Base-by-base conservation (phyloP, 1,140 invertebrate species). In the Ceratina australensis region DNA sequence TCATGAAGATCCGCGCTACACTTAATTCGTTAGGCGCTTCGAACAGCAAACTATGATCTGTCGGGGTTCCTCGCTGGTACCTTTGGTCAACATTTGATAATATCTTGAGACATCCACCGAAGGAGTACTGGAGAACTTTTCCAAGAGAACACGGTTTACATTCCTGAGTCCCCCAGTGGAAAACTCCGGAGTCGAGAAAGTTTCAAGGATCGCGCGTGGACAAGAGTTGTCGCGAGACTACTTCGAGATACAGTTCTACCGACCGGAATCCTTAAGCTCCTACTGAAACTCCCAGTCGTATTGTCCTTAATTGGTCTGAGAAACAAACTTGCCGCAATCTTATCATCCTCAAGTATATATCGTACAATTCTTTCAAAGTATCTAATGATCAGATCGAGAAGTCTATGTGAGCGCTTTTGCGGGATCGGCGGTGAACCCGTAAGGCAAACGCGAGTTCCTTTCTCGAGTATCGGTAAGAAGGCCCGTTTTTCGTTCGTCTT, bases 381-480 rank as follows among this genome's bases (percentile, higher is more conserved):
- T 0, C 28, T 16, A 0, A 13, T 3, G 33, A 42, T 42, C 10
- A 24, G 33, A 5, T 66, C 16, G 18, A 52, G 22, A 10, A 20
- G 20, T 12, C 12, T 54, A 4, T 18, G 0, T 0, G 8, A 26
- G 20, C 24, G 2, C 3, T 49, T 59, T n/a, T 18, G 18, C 18
- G 1, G 12, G 33, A 79, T 82, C 64, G 82, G 67, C 79, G 83
- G 83, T 12, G 49, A 42, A 79, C 64, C 66, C 5, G 12, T 20
- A 13, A 50, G 54, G 61, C 47, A 12, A 16, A 20, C 67, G 16
- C 0, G 72, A 69, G 60, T 12, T 54, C 47, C 33, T 42, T 47
- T 65, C 33, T 69, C 50, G 24, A 72, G 42, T 12, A 81, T 84
- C 82, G 86, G 80, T 84, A 87, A 80, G 20, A 68, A 20, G 49